A percentile compares a stretch with the other conserved stretches of the same genome.
These are phyloP conservation scores for Hyposoter dolosus DNA, from an alignment of 2,888 invertebrate genomes.

Conservation along the genomic window DNA sequence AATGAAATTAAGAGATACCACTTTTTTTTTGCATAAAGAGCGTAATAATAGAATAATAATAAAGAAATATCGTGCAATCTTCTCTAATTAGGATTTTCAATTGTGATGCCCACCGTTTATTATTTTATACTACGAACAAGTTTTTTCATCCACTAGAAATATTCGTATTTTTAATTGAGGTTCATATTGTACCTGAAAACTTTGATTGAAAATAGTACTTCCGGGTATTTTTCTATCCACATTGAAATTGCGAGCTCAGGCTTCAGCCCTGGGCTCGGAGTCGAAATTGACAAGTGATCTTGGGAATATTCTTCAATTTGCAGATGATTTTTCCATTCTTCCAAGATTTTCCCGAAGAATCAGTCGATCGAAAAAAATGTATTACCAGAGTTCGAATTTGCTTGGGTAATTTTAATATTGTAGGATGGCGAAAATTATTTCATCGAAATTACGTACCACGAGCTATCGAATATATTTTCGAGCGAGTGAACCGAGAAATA, in stretches of 20 bases:
- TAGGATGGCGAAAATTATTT: conserved; percentile 23
- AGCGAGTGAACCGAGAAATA: conserved; percentile 52
- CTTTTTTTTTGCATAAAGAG: conserved; percentile 1
- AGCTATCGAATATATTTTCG: conserved; percentile 38
- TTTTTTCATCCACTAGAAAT: not conserved
- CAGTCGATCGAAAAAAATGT: not conserved
- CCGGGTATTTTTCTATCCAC: not conserved
- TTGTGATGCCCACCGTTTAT: not conserved
- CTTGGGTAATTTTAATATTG: conserved; percentile 8
- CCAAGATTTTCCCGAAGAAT: not conserved
- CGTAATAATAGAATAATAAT: not conserved
- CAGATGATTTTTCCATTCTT: not conserved
- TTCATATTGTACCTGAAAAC: not conserved
- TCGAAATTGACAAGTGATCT: not conserved
- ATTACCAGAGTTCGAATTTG: not conserved
- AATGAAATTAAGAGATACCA: conserved; percentile 38
- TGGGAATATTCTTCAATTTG: not conserved
- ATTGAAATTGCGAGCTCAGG: not conserved
- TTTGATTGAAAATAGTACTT: not conserved
- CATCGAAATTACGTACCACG: conserved; percentile 40
- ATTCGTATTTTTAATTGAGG: not conserved
- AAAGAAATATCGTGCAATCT: conserved; percentile 7
- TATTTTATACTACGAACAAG: not conserved
- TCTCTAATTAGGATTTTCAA: conserved; percentile 13
- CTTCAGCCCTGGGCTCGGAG: not conserved